Conservation (phyloP, 2,113 vertebrate species). For the Ammospiza caudacuta region DNA sequence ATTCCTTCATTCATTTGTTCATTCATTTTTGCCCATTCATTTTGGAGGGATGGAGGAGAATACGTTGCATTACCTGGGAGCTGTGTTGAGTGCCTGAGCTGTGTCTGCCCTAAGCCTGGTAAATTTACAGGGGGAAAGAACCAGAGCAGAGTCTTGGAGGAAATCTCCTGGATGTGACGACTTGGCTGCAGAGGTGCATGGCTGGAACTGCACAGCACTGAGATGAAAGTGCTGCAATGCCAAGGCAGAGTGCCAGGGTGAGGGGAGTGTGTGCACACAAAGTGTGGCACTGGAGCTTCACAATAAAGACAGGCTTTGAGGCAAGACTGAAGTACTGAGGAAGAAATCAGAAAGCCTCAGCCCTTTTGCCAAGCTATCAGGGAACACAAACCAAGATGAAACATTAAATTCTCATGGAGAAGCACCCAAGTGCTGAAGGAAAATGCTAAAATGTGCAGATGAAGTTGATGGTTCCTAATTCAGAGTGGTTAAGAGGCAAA, state of each 20-base stretch:
- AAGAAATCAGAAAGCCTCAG: background rate
- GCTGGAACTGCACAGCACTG: background rate
- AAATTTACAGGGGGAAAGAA: background rate
- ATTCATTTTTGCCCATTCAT: background rate
- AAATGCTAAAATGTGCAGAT: background rate
- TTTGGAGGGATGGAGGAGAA: background rate
- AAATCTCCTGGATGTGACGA: background rate
- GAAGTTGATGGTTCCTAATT: background rate
- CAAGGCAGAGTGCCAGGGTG: background rate
- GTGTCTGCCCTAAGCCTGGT: background rate
- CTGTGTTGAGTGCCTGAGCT: background rate
- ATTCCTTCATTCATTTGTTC: background rate
- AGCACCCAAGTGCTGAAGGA: background rate
- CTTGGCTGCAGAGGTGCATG: background rate
- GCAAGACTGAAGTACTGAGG: background rate
- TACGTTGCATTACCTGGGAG: background rate
- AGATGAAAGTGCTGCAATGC: background rate
- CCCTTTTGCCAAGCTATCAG: background rate
- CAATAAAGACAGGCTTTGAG: conserved; percentile 13
- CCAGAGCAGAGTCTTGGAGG: background rate
- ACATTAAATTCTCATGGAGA: background rate
- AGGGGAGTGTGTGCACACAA: background rate
- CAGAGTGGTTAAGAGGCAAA: background rate
- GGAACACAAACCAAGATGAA: background rate
- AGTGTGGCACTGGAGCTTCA: background rate